Conservation (phyloP, 2,113 vertebrate genomes). For the Saguinus midas region DNA sequence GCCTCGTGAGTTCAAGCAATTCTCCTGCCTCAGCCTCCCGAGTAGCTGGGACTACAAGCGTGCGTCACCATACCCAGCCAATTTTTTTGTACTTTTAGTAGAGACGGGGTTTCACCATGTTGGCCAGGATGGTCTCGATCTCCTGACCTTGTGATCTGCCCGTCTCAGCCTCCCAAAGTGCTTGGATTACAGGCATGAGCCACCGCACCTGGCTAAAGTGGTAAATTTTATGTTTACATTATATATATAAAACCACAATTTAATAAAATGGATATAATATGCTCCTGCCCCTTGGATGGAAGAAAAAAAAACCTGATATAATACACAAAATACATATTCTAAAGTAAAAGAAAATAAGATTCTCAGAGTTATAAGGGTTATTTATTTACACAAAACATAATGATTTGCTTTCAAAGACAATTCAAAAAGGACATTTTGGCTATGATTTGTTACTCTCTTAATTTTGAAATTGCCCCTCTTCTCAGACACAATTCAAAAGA, state of each 20-base stretch:
- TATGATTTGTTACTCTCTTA: conserved; percentile 29
- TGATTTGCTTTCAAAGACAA: conserved; percentile 31
- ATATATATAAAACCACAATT: neutral
- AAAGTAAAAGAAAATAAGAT: neutral
- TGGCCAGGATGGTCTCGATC: no score
- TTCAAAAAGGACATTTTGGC: neutral
- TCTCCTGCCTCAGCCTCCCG: no score
- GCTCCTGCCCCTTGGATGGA: no score
- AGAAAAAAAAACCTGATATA: no score
- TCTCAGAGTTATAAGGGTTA: conserved; percentile 12
- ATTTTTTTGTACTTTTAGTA: no score
- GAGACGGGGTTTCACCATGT: no score
- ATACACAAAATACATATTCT: neutral
- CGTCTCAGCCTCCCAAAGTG: no score
- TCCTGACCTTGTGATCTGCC: no score
- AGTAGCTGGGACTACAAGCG: no score
- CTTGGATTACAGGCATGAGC: no score
- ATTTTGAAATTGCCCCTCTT: neutral
- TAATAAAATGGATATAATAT: neutral
- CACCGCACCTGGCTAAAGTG: neutral
- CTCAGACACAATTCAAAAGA: neutral
- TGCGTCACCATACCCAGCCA: no score
- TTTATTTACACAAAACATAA: neutral
- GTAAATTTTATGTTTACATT: neutral
- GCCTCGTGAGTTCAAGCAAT: no score